These are phyloP conservation scores for Heliconius ismenius DNA, from an alignment of 2,888 invertebrate genomes.

Conservation along the genomic window DNA sequence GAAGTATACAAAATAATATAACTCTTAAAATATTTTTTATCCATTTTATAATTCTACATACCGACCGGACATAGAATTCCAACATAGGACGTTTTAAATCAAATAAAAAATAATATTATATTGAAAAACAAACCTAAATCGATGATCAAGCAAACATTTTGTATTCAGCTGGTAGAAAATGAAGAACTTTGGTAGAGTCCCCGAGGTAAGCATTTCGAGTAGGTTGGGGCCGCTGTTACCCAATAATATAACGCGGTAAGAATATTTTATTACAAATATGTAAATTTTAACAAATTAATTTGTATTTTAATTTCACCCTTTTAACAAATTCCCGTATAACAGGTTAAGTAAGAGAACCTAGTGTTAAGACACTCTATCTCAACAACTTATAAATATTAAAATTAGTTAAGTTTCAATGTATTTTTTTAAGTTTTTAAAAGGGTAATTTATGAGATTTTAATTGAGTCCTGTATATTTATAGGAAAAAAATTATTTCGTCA, in stretches of 20 bases:
- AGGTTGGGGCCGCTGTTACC: background rate
- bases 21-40: too few species aligned
- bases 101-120: background rate
- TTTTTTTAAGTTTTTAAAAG: too few species aligned
- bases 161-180: conserved; percentile 4
- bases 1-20: too few species aligned
- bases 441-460: too few species aligned
- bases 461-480: too few species aligned
- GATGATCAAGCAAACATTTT: conserved; percentile 9
- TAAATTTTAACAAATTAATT: background rate
- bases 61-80: background rate
- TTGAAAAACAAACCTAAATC: background rate
- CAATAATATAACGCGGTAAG: background rate
- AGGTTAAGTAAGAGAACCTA: too few species aligned
- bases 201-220: conserved; percentile 17
- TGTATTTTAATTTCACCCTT: too few species aligned
- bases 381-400: too few species aligned
- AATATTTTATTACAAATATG: background rate
- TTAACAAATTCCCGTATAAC: too few species aligned
- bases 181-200: conserved; percentile 2
- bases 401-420: too few species aligned
- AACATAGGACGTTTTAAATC: background rate
- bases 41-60: too few species aligned
- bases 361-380: too few species aligned
- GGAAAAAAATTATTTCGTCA: background rate